These are phyloP conservation scores for Machimus rusticus DNA, from an alignment of 2,888 invertebrate genomes.

Conservation along the genomic window DNA sequence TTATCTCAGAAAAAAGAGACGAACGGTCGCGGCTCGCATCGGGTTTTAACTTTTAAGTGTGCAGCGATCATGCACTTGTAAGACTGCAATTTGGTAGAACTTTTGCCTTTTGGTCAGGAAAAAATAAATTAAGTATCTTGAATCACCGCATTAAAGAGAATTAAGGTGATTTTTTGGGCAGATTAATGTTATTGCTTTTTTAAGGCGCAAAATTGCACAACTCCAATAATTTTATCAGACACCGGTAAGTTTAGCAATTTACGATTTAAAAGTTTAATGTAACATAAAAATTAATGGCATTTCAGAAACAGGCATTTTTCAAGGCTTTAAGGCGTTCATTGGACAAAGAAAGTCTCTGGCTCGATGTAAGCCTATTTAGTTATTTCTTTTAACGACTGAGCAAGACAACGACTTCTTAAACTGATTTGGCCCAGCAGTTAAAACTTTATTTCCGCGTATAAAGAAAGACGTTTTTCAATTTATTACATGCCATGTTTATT, in stretches of 20 bases:
- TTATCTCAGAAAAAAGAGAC: neutral
- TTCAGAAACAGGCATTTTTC: neutral
- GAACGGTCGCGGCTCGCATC: neutral
- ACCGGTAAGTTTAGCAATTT: neutral
- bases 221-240: neutral
- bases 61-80: slow-evolving; percentile 18
- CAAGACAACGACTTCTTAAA: neutral
- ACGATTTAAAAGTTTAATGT: neutral
- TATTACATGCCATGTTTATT: neutral
- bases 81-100: neutral
- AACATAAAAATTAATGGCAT: neutral
- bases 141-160: neutral
- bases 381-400: neutral
- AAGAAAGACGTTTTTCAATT: neutral
- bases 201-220: neutral
- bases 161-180: neutral
- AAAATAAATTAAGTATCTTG: neutral
- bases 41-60: neutral
- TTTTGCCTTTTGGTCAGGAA: neutral
- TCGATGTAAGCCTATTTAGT: neutral
- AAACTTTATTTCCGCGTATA: neutral
- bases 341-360: neutral
- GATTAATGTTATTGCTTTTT: neutral
- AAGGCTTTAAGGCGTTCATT: neutral
- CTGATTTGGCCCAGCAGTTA: neutral